Conservation (phyloP, 2,113 vertebrate genomes). For the Anarhynchus alexandrinus region DNA sequence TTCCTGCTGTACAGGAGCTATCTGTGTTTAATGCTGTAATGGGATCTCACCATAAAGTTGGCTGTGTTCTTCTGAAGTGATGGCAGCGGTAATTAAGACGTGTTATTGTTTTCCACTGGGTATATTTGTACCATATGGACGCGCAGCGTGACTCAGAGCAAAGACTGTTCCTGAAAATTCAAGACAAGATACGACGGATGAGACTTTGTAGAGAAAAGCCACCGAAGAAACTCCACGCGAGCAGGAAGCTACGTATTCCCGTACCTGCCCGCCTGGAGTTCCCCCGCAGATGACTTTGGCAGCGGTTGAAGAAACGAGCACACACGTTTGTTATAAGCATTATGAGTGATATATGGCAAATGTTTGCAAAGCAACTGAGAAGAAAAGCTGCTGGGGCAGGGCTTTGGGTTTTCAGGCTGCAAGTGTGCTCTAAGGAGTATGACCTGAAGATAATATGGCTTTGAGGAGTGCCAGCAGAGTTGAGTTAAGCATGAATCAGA, state of each 20-base stretch:
- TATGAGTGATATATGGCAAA: background rate
- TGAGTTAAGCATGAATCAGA: background rate
- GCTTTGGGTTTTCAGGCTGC: background rate
- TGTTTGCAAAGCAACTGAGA: constrained; percentile 34
- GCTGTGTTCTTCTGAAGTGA: background rate
- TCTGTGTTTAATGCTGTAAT: constrained; percentile 3
- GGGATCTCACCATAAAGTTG: background rate
- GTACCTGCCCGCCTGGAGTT: background rate
- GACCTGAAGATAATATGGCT: background rate
- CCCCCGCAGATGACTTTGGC: constrained; percentile 10
- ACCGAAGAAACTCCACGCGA: background rate
- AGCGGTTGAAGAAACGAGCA: background rate
- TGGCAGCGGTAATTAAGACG: background rate
- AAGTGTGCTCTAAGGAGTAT: background rate
- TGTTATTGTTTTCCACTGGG: background rate
- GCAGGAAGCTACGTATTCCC: background rate
- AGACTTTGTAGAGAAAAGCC: background rate
- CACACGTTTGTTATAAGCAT: background rate
- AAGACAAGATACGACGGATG: background rate
- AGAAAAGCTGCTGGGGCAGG: constrained; percentile 19
- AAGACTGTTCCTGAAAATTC: background rate
- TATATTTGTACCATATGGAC: background rate
- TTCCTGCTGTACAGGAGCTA: background rate
- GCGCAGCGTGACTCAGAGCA: background rate
- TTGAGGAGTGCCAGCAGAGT: background rate